A percentile compares a stretch with the other conserved stretches of the same genome.
phyloP scores from a whole-genome alignment of 2,797 vertebrate genomes.

The Adelosebastes latens region DNA sequence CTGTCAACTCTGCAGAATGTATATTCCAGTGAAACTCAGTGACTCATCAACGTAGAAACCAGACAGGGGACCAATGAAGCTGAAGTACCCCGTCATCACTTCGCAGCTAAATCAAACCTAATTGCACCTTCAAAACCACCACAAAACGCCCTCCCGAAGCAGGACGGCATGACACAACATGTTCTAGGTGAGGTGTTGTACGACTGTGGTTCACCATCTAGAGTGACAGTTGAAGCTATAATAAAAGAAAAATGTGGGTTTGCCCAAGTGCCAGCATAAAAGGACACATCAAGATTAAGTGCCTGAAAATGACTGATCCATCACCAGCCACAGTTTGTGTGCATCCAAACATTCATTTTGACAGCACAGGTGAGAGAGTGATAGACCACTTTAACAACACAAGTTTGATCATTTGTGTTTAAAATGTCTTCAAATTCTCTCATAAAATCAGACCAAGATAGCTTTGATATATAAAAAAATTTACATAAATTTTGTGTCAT shows the following conservation, averaged over 20 bases:
- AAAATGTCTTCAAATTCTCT: background rate
- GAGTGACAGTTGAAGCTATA: constrained; percentile 41
- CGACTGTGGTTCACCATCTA: constrained; percentile 35
- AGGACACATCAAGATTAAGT: constrained; percentile 26
- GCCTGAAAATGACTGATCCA: constrained; percentile 31
- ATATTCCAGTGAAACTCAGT: constrained; percentile 45
- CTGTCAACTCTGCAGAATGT: constrained; percentile 12
- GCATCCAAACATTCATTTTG: background rate
- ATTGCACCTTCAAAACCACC: constrained; percentile 66
- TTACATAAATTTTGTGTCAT: too few species aligned
- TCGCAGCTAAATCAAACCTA: constrained; percentile 69
- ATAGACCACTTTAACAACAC: background rate
- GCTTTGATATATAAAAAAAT: background rate
- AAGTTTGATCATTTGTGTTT: background rate
- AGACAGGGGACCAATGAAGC: constrained; percentile 58
- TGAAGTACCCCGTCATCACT: constrained; percentile 55
- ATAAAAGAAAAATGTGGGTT: constrained; percentile 56
- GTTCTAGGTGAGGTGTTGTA: constrained; percentile 59
- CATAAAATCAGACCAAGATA: background rate
- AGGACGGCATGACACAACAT: constrained; percentile 67
- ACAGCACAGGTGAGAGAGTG: background rate
- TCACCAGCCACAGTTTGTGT: constrained; percentile 9
- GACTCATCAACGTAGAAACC: constrained; percentile 51
- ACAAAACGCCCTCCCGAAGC: constrained; percentile 58
- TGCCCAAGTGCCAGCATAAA: constrained; percentile 21